Evolutionary conservation across 2,797 vertebrate species (phyloP).

Genomic region (Danionella dracula): DNA sequence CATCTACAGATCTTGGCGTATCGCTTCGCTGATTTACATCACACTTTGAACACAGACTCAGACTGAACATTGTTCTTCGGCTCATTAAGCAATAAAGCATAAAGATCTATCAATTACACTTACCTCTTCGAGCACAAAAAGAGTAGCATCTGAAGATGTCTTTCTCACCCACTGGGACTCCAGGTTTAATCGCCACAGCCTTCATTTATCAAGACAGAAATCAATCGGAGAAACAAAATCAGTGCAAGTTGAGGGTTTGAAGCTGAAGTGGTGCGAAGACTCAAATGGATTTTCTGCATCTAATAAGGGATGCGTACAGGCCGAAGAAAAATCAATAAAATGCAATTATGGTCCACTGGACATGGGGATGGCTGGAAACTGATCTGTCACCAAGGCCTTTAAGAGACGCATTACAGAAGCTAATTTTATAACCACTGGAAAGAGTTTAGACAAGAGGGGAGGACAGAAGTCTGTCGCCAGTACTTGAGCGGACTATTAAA

Average conservation of each 20-base stretch:
- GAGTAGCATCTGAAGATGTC: not conserved
- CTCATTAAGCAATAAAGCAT: not conserved
- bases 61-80: not conserved
- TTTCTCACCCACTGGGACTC: slow-evolving; percentile 11
- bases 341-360: slow-evolving; percentile 35
- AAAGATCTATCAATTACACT: not conserved
- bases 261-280: slow-evolving; percentile 14
- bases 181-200: not conserved
- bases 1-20: not conserved
- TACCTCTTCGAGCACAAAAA: not conserved
- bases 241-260: slow-evolving; percentile 7
- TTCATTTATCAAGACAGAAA: slow-evolving; percentile 22
- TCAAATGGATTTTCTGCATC: slow-evolving; percentile 24
- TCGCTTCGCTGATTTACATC: not conserved
- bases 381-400: slow-evolving; percentile 30
- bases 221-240: slow-evolving; percentile 22
- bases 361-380: slow-evolving; percentile 21
- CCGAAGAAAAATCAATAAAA: slow-evolving; percentile 28
- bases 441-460: slow-evolving; percentile 12
- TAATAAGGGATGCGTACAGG: slow-evolving; percentile 13
- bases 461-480: slow-evolving; percentile 15
- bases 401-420: slow-evolving; percentile 16
- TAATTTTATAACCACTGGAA: slow-evolving; percentile 30
- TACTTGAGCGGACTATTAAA: slow-evolving; percentile 5
- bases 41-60: not conserved